Conservation (phyloP, 92 coral and sea anemone species). For the Montipora capitata region DNA sequence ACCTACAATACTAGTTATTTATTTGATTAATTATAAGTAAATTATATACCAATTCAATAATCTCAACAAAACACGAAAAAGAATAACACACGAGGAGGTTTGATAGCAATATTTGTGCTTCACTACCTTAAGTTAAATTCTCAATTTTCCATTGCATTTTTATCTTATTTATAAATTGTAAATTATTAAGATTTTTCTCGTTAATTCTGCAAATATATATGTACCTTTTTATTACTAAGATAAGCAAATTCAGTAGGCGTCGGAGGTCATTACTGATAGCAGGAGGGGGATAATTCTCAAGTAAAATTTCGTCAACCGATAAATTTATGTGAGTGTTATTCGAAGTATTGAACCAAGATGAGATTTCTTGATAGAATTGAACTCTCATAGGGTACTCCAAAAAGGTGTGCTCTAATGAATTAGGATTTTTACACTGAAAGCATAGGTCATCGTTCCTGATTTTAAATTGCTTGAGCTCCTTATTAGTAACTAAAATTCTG, state of each 20-base stretch:
- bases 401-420: constrained; percentile 5
- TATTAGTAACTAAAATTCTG: background rate
- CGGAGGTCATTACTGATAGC: background rate
- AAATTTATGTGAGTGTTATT: background rate
- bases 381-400: background rate
- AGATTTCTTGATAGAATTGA: background rate
- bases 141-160: constrained; percentile 9
- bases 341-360: background rate
- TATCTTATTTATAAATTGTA: background rate
- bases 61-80: no score
- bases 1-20: background rate
- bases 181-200: background rate
- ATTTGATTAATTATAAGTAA: no score
- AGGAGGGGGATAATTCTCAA: background rate
- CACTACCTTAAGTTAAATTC: background rate
- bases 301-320: background rate
- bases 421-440: background rate
- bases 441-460: background rate
- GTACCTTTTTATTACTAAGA: background rate
- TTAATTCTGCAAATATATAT: background rate
- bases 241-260: background rate
- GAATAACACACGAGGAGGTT: no score
- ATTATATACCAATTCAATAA: no score
- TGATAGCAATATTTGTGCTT: no score
- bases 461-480: background rate